Conservation (phyloP, 2,888 invertebrate genomes). For the Microdon myrmicae region DNA sequence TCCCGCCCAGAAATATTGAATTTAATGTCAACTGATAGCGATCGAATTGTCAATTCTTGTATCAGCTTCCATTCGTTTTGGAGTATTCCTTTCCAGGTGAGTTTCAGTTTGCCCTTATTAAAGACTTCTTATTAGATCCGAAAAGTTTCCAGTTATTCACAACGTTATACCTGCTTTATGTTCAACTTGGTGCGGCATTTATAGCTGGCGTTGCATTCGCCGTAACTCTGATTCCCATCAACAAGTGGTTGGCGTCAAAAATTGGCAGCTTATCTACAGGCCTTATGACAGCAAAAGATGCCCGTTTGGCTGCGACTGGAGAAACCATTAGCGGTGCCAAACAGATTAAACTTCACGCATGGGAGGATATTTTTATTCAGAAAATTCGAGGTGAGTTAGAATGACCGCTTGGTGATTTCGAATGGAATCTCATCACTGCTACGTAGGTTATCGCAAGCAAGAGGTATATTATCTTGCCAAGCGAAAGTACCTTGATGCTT, state of each 20-base stretch:
- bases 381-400: constrained; percentile 73
- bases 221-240: constrained; percentile 89
- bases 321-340: constrained; percentile 89
- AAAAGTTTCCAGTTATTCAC: constrained; percentile 75
- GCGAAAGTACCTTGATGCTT: constrained; percentile 94
- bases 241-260: constrained; percentile 87
- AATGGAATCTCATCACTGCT: neutral
- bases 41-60: constrained; percentile 94
- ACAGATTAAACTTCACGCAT: constrained; percentile 90
- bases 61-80: constrained; percentile 96
- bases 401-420: constrained; percentile 2
- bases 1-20: constrained; percentile 90
- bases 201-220: constrained; percentile 90
- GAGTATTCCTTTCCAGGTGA: constrained; percentile 81
- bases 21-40: constrained; percentile 96
- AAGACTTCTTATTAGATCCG: neutral
- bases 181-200: constrained; percentile 90
- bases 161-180: constrained; percentile 84
- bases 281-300: constrained; percentile 92
- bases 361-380: constrained; percentile 88
- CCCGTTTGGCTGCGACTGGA: constrained; percentile 84
- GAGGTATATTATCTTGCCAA: constrained; percentile 84
- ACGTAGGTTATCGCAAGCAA: constrained; percentile 71
- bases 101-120: neutral
- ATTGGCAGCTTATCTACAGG: constrained; percentile 86